A percentile compares a stretch with the other conserved stretches of the same genome.
These are phyloP conservation scores for Mesoligia furuncula DNA, from an alignment of 2,888 invertebrate genomes.

Conservation along the genomic window DNA sequence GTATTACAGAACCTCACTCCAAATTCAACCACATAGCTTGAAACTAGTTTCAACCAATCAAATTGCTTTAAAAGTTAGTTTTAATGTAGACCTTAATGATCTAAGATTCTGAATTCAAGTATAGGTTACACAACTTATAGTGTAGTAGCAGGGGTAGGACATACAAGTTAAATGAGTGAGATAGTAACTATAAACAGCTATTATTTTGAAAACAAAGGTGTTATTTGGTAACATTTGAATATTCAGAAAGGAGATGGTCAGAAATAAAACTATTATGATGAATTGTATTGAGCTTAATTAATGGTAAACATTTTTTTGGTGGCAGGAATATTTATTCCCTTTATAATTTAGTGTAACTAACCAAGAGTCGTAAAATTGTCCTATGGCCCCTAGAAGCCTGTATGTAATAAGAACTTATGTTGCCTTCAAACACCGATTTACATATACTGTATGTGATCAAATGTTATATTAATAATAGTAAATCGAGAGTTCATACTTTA, in stretches of 20 bases:
- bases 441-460: conserved; percentile 59
- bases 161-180: conserved; percentile 18
- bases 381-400: conserved; percentile 55
- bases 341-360: conserved; percentile 53
- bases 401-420: conserved; percentile 37
- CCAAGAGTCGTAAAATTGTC: conserved; percentile 55
- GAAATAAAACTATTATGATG: conserved; percentile 5
- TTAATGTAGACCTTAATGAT: background rate
- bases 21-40: background rate
- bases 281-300: conserved; percentile 12
- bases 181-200: conserved; percentile 18
- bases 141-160: conserved; percentile 1
- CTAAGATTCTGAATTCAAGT: conserved; percentile 6
- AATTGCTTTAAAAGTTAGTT: background rate
- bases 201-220: conserved; percentile 7
- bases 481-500: conserved; percentile 39
- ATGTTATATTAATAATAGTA: conserved; percentile 42
- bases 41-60: background rate
- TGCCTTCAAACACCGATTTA: conserved; percentile 46
- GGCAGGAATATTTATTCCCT: conserved; percentile 34
- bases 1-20: background rate
- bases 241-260: background rate
- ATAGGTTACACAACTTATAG: conserved; percentile 3
- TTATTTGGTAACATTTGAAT: conserved; percentile 12
- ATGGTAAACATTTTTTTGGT: conserved; percentile 34